These are phyloP conservation scores for Rana temporaria DNA, from an alignment of 2,113 vertebrate genomes.

Conservation along the genomic window DNA sequence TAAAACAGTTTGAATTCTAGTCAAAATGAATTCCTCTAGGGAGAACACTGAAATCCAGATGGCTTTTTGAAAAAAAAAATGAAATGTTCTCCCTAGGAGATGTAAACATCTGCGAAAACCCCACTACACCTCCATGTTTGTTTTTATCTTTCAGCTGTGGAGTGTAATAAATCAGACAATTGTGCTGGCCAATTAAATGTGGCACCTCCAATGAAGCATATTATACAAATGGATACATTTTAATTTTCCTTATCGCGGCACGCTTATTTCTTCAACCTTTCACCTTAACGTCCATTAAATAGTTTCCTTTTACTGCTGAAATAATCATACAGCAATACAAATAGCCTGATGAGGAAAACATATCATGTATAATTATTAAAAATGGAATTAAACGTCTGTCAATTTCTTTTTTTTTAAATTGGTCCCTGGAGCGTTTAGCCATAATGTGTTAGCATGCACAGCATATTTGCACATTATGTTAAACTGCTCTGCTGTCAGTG, in stretches of 20 bases:
- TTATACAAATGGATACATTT: background rate
- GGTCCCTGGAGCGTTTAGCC: too few relatives aligned
- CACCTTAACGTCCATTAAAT: too few relatives aligned
- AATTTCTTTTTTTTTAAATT: too few relatives aligned
- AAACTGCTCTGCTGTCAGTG: too few relatives aligned
- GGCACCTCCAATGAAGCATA: background rate
- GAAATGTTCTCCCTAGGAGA: background rate
- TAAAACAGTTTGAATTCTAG: background rate
- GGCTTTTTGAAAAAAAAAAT: constrained; percentile 13
- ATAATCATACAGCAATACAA: too few relatives aligned
- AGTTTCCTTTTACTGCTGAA: too few relatives aligned
- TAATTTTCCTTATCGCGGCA: background rate
- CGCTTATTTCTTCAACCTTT: background rate
- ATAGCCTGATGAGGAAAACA: too few relatives aligned
- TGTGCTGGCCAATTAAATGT: constrained; percentile 10
- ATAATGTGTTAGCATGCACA: too few relatives aligned
- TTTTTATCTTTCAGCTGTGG: background rate
- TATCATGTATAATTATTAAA: too few relatives aligned
- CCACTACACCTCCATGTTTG: constrained; percentile 13
- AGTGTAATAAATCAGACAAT: constrained; percentile 19
- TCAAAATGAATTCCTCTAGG: background rate
- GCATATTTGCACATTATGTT: too few relatives aligned
- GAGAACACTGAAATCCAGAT: constrained; percentile 20
- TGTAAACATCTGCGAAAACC: constrained; percentile 16
- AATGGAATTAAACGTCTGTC: too few relatives aligned